Percentiles rank a stretch among this genome's conserved stretches.
Conservation (phyloP, 2,113 vertebrate species). For the Eulacestoma nigropectus region DNA sequence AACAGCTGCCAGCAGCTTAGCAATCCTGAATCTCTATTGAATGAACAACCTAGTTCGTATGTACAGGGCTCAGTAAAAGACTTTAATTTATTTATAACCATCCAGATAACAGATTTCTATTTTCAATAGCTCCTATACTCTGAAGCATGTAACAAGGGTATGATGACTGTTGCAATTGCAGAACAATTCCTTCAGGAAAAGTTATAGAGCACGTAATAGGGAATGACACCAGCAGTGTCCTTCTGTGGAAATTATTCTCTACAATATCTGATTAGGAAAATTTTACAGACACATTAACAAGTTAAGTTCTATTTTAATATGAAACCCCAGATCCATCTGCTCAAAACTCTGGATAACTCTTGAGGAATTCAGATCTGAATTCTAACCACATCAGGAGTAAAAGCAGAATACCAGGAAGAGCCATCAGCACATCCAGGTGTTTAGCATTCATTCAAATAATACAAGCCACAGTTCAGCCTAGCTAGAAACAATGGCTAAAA, state of each 20-base stretch:
- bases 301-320: not conserved
- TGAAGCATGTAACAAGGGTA: fast-evolving
- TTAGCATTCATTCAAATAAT: not conserved
- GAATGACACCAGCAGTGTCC: not conserved
- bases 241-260: not conserved
- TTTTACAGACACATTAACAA: not conserved
- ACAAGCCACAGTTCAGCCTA: not conserved
- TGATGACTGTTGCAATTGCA: not conserved
- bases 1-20: not conserved
- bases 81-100: not conserved
- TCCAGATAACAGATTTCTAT: not conserved
- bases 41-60: not conserved
- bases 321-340: not conserved
- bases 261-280: not conserved
- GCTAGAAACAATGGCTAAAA: not conserved
- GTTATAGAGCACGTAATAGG: not conserved
- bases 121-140: not conserved
- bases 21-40: not conserved
- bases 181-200: not conserved
- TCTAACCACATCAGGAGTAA: not conserved
- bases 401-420: not conserved
- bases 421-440: not conserved
- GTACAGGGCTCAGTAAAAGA: not conserved
- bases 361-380: not conserved
- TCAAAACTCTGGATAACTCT: not conserved